These are phyloP conservation scores for Drosophila phalerata DNA, from an alignment of 2,888 invertebrate genomes.

Conservation along the genomic window DNA sequence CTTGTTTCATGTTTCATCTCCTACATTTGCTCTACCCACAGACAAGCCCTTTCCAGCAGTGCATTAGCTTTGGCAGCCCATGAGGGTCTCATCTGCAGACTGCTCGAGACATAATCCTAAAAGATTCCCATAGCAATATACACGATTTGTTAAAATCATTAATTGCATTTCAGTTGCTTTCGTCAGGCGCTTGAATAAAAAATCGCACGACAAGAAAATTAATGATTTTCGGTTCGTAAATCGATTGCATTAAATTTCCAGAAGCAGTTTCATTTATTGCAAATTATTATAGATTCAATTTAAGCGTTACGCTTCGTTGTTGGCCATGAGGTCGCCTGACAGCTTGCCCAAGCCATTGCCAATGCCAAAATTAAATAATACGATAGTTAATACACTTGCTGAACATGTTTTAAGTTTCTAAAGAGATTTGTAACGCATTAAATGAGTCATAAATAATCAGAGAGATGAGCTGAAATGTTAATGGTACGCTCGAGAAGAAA, in stretches of 20 bases:
- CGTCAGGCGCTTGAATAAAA: constrained; percentile 47
- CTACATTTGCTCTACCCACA: constrained; percentile 45
- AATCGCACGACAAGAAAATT: constrained; percentile 35
- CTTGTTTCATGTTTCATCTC: neutral
- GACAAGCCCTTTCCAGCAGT: constrained; percentile 61
- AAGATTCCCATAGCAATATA: constrained; percentile 1
- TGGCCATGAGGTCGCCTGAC: constrained; percentile 64
- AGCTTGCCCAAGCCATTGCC: constrained; percentile 45
- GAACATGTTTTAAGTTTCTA: neutral
- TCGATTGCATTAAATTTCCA: constrained; percentile 39
- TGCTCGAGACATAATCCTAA: constrained; percentile 45
- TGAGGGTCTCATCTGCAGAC: constrained; percentile 80
- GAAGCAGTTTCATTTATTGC: constrained; percentile 10
- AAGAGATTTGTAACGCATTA: neutral
- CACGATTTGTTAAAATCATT: constrained; percentile 21
- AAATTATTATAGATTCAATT: constrained; percentile 40
- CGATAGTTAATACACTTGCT: constrained; percentile 13
- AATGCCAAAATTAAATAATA: constrained; percentile 5
- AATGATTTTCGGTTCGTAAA: constrained; percentile 33
- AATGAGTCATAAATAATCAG: neutral
- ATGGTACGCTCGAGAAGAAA: too few relatives aligned
- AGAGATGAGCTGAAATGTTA: neutral
- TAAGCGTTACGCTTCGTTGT: constrained; percentile 5
- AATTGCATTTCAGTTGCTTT: constrained; percentile 55
- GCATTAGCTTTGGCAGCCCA: constrained; percentile 69